Conservation (phyloP, 2,797 vertebrate genomes). For the Pogoniulus pusillus region DNA sequence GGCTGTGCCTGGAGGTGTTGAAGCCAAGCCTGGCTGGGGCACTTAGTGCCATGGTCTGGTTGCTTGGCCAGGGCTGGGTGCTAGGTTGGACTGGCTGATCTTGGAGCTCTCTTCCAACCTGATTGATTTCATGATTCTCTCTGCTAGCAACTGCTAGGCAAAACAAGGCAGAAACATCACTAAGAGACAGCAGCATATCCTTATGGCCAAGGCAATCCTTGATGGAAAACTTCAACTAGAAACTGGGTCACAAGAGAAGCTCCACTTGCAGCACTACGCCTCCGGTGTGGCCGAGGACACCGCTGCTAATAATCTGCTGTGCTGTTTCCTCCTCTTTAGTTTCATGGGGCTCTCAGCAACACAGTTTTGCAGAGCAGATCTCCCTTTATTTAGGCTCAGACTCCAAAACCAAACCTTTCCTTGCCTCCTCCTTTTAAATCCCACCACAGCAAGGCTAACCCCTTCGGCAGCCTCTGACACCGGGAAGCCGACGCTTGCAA, state of each 20-base stretch:
- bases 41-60: too few species aligned
- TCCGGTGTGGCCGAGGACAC: background rate
- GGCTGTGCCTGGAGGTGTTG: too few species aligned
- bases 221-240: conserved; percentile 32
- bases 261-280: background rate
- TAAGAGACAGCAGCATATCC: background rate
- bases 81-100: too few species aligned
- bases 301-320: conserved; percentile 27
- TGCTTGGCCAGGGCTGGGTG: too few species aligned
- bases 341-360: conserved; percentile 21
- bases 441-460: conserved; percentile 7
- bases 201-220: conserved; percentile 17
- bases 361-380: background rate
- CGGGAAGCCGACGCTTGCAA: conserved; percentile 18
- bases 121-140: too few species aligned
- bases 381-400: background rate
- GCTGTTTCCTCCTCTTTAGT: background rate
- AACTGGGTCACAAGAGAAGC: conserved; percentile 43
- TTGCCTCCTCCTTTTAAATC: background rate
- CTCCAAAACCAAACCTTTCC: conserved; percentile 25
- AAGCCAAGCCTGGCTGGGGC: too few species aligned
- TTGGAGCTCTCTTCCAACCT: too few species aligned
- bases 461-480: background rate
- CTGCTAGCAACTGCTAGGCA: background rate
- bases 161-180: background rate